Percentiles rank a stretch among this genome's conserved stretches.
phyloP scores from a whole-genome alignment of 2,797 vertebrate genomes.

The Channallabes apus region DNA sequence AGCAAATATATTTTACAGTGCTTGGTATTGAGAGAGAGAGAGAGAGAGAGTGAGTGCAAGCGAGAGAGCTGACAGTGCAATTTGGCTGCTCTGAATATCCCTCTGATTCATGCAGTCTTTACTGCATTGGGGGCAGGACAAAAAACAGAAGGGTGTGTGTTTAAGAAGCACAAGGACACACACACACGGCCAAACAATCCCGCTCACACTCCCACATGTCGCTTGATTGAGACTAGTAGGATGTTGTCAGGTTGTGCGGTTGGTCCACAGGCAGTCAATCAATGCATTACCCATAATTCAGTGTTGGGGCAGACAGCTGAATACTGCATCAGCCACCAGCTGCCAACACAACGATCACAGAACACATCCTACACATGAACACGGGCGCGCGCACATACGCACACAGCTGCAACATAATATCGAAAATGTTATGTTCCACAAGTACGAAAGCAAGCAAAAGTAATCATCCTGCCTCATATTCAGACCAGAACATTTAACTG shows the following conservation, averaged over 20 bases:
- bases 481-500: no score
- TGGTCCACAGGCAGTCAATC: constrained; percentile 61
- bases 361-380: constrained; percentile 25
- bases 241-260: constrained; percentile 48
- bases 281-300: constrained; percentile 57
- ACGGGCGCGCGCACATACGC: constrained; percentile 9
- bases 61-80: constrained; percentile 50
- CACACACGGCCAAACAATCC: constrained; percentile 16
- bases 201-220: constrained; percentile 29
- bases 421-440: not conserved
- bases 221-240: constrained; percentile 37
- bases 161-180: constrained; percentile 52
- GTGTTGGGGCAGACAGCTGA: constrained; percentile 39
- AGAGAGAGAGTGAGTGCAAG: not conserved
- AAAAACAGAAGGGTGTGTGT: constrained; percentile 50
- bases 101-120: constrained; percentile 64
- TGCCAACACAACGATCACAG: constrained; percentile 47
- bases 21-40: not conserved
- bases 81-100: constrained; percentile 48
- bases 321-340: constrained; percentile 61
- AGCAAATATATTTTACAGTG: not conserved
- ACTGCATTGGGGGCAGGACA: constrained; percentile 50
- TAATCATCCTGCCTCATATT: not conserved
- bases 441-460: not conserved
- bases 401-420: not conserved